Percentiles rank a stretch among this genome's conserved stretches.
phyloP scores from a whole-genome alignment of 2,888 invertebrate genomes.

The Gandaritis pyraliata region DNA sequence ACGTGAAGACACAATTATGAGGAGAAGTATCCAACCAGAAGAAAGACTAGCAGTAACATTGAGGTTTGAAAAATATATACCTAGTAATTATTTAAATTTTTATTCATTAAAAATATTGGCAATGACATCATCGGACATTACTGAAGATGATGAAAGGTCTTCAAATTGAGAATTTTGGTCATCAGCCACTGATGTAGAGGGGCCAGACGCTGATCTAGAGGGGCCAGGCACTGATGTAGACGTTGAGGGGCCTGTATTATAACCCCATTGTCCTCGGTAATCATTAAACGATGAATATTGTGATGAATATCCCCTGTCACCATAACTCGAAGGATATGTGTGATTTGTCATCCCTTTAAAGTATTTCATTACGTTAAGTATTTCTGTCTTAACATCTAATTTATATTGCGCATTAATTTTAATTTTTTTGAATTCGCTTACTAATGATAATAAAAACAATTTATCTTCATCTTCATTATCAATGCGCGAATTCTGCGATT shows the following conservation, averaged over 20 bases:
- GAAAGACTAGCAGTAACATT: conserved; percentile 41
- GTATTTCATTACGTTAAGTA: conserved; percentile 46
- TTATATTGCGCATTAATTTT: conserved; percentile 45
- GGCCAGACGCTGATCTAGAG: neutral
- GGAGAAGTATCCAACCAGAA: conserved; percentile 15
- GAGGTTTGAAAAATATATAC: conserved; percentile 33
- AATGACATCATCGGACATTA: conserved; percentile 6
- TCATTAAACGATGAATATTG: conserved; percentile 5
- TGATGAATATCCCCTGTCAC: conserved; percentile 7
- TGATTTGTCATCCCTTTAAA: conserved; percentile 29
- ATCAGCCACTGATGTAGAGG: conserved; percentile 9
- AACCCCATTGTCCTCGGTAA: conserved; percentile 6
- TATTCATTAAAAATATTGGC: conserved; percentile 42
- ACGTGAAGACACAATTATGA: conserved; percentile 10
- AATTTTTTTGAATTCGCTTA: conserved; percentile 43
- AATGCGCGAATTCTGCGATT: conserved; percentile 10
- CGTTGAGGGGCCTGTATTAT: conserved; percentile 4
- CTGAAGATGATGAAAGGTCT: conserved; percentile 11
- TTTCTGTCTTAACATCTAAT: conserved; percentile 45
- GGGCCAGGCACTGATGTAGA: conserved; percentile 2
- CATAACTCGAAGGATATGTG: conserved; percentile 33
- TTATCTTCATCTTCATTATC: conserved; percentile 14
- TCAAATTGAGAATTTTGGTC: conserved; percentile 10
- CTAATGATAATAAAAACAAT: conserved; percentile 36
- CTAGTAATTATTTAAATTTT: conserved; percentile 36